Evolutionary conservation across 2,113 vertebrate species (phyloP).

Genomic region (Actenoides lindsayi): DNA sequence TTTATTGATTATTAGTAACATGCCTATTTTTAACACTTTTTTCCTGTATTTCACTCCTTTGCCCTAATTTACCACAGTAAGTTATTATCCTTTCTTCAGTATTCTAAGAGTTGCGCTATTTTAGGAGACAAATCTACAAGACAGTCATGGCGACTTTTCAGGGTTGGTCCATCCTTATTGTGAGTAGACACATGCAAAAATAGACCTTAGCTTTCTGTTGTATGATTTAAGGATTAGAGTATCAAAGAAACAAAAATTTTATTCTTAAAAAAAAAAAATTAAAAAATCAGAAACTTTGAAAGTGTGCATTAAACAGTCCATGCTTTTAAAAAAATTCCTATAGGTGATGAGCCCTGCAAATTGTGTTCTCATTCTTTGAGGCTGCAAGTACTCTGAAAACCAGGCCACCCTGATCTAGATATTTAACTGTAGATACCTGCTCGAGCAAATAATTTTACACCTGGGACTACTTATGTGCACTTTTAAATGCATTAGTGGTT

Average conservation of each 20-base stretch:
- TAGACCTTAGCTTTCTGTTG: not conserved
- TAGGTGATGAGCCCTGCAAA: not conserved
- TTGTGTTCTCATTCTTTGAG: not conserved
- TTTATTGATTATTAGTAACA: not conserved
- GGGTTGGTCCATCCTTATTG: not conserved
- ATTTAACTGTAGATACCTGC: not conserved
- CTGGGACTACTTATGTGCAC: not conserved
- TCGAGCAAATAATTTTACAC: not conserved
- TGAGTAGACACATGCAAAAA: not conserved
- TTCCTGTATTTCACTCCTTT: not conserved
- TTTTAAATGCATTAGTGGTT: not conserved
- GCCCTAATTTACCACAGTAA: not conserved
- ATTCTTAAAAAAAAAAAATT: not conserved
- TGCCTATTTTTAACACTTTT: not conserved
- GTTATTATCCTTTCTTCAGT: not conserved
- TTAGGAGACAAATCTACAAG: not conserved
- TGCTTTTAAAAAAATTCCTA: not conserved
- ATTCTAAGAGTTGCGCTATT: not conserved
- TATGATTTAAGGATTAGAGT: not conserved
- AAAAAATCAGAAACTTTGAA: not conserved
- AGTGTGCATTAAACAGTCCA: not conserved
- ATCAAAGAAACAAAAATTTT: not conserved
- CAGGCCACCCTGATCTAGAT: not conserved
- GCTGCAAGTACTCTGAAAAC: not conserved
- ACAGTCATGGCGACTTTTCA: not conserved